Conservation (phyloP, 2,113 vertebrate species). For the Entomyzon cyanotis region DNA sequence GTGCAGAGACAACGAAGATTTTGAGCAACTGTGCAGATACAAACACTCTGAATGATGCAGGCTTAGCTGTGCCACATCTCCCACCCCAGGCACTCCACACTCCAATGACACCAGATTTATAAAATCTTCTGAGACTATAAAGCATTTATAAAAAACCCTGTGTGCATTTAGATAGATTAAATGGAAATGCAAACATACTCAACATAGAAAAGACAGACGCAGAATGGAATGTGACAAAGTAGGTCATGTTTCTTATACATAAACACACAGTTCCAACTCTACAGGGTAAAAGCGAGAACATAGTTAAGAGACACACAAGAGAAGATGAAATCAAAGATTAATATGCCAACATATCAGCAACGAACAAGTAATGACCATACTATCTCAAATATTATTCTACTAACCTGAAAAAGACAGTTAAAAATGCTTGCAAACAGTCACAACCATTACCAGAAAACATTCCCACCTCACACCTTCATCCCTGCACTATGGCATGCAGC, state of each 20-base stretch:
- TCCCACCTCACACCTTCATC: background rate
- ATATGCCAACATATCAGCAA: background rate
- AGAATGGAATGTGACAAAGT: background rate
- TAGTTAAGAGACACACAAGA: background rate
- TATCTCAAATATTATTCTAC: background rate
- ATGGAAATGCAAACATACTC: background rate
- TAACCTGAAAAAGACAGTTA: background rate
- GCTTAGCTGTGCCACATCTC: background rate
- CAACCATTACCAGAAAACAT: background rate
- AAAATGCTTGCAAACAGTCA: background rate
- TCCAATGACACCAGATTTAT: fast-evolving
- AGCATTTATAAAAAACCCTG: background rate
- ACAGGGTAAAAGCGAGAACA: background rate
- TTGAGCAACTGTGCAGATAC: background rate
- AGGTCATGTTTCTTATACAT: background rate
- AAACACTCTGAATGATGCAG: background rate
- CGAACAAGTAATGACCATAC: background rate
- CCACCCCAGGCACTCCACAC: background rate
- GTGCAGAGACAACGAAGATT: background rate
- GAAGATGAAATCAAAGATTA: background rate
- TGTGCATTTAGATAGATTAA: background rate
- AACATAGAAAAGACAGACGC: background rate
- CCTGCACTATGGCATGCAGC: background rate
- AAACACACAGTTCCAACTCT: background rate
- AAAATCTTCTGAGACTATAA: background rate